Evolutionary conservation across 2,113 vertebrate genomes (phyloP).

Genomic region (Bubo bubo): DNA sequence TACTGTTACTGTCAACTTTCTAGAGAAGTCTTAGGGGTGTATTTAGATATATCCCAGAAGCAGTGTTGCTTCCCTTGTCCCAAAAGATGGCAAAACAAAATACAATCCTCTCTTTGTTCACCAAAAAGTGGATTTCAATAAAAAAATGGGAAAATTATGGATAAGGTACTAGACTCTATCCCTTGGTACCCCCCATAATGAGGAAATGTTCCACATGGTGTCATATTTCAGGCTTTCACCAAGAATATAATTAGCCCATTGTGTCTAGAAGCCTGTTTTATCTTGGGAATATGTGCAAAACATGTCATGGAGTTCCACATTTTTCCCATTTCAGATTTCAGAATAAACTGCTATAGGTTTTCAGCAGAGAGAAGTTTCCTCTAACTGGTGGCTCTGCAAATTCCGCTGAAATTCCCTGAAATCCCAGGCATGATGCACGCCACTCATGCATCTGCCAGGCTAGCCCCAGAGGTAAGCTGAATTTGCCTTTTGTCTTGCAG

Average conservation of each 20-base stretch:
- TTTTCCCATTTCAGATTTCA: neutral
- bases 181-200: neutral
- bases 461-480: neutral
- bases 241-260: neutral
- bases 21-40: neutral
- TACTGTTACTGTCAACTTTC: neutral
- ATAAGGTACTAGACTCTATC: neutral
- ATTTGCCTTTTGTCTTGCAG: neutral
- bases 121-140: neutral
- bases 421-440: neutral
- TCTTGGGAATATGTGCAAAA: neutral
- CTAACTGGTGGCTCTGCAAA: neutral
- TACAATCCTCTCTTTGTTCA: neutral
- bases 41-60: neutral
- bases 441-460: neutral
- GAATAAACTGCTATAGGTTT: neutral
- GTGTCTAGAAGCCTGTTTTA: neutral
- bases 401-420: neutral
- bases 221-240: neutral
- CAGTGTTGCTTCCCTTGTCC: neutral
- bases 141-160: neutral
- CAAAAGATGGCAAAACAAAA: neutral
- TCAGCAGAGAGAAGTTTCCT: neutral
- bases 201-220: neutral
- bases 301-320: rapidly evolving